These are phyloP conservation scores for Hydrolagus affinis DNA, from an alignment of 2,113 vertebrate genomes.

Conservation along the genomic window DNA sequence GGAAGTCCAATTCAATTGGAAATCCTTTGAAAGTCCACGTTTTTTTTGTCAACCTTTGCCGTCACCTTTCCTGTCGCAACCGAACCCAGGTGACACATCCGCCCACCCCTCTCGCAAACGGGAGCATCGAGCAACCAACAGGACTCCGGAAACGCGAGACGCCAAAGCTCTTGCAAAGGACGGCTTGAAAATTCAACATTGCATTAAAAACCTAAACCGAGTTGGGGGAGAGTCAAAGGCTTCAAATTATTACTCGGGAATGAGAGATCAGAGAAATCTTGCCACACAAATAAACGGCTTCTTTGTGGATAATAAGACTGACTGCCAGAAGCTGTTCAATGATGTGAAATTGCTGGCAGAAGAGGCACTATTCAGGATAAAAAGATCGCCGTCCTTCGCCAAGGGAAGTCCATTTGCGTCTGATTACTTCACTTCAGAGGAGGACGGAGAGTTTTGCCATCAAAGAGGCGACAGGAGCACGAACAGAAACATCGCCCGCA, in stretches of 20 bases:
- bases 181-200: neutral
- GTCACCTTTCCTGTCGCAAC: no score
- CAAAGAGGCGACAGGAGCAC: no score
- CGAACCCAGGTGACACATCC: no score
- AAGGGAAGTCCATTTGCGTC: neutral
- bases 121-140: no score
- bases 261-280: neutral
- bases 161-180: neutral
- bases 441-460: neutral
- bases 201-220: neutral
- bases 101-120: no score
- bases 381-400: neutral
- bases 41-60: no score
- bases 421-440: neutral
- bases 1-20: no score
- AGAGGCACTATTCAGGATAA: constrained; percentile 9
- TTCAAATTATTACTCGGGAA: neutral
- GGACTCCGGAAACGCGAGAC: neutral
- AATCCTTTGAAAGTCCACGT: no score
- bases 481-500: neutral
- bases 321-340: constrained; percentile 17
- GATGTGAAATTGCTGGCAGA: neutral
- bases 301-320: neutral
- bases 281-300: constrained; percentile 12
- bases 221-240: neutral